A percentile compares a stretch with the other conserved stretches of the same genome.
Conservation (phyloP, 2,113 vertebrate species). For the Semnopithecus entellus region DNA sequence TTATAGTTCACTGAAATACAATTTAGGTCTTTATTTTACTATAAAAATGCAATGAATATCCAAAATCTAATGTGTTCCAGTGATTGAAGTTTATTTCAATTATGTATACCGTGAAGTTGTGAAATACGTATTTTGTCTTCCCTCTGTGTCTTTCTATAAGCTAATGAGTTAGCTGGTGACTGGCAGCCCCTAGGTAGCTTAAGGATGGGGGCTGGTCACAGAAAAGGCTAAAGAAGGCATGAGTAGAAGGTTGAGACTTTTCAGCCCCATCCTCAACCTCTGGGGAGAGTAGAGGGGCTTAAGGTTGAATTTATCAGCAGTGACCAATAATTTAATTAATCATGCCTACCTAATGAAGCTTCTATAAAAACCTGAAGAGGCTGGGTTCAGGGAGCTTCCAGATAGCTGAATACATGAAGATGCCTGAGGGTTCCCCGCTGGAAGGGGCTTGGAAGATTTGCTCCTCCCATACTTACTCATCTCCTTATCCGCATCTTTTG, state of each 20-base stretch:
- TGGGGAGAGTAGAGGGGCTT: background rate
- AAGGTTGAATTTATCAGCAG: background rate
- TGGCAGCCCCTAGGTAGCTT: background rate
- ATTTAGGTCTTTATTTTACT: constrained; percentile 16
- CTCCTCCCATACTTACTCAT: background rate
- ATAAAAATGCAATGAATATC: background rate
- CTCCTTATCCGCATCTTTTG: background rate
- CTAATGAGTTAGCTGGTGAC: background rate
- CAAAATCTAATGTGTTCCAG: background rate
- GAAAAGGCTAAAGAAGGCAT: background rate
- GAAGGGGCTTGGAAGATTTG: too few relatives aligned
- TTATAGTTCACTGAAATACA: background rate
- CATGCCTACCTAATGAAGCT: background rate
- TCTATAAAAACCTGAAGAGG: background rate
- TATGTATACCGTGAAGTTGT: background rate
- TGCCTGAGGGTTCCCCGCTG: too few relatives aligned
- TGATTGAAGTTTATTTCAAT: constrained; percentile 12
- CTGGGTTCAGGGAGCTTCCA: background rate
- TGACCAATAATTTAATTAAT: background rate
- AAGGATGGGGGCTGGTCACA: background rate
- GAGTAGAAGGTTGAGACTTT: background rate
- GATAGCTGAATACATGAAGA: background rate
- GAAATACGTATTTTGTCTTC: background rate
- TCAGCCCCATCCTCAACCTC: background rate
- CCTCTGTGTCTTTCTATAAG: background rate